These are phyloP conservation scores for Sorex araneus DNA, from an alignment of 2,113 vertebrate species.

Conservation along the genomic window DNA sequence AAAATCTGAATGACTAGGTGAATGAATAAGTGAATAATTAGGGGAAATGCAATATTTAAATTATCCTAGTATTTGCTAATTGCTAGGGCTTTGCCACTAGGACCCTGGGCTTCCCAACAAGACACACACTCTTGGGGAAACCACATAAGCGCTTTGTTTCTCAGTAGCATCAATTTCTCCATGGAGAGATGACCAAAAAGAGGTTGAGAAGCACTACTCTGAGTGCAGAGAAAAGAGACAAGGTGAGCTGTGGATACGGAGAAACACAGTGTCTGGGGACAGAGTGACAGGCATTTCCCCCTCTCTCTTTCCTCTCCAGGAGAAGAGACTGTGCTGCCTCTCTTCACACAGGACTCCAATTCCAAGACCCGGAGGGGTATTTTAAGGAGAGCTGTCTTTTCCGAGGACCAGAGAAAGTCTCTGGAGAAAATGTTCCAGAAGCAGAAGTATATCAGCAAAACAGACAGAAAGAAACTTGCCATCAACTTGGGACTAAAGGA, in stretches of 20 bases:
- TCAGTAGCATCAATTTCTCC: neutral
- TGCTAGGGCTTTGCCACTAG: neutral
- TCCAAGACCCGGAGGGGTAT: constrained; percentile 95
- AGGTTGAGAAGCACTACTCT: neutral
- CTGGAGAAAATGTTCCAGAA: constrained; percentile 97
- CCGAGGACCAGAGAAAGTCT: constrained; percentile 96
- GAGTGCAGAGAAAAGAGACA: neutral
- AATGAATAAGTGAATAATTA: neutral
- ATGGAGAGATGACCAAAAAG: neutral
- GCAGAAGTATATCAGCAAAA: constrained; percentile 99
- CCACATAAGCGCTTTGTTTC: neutral
- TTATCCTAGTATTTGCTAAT: neutral
- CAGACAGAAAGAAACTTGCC: constrained; percentile 96
- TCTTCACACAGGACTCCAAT: constrained; percentile 91
- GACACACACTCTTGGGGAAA: neutral
- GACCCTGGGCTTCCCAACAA: neutral
- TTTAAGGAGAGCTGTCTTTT: constrained; percentile 97
- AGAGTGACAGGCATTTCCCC: constrained; percentile 43
- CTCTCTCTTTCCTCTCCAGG: constrained; percentile 86
- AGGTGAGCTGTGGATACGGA: neutral
- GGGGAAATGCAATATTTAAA: neutral
- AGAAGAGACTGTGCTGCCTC: constrained; percentile 89
- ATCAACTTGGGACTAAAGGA: constrained; percentile 95
- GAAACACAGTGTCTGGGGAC: neutral
- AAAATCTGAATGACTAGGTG: neutral